These are phyloP conservation scores for Pocillopora damicornis DNA, from an alignment of 64 coral and sea anemone genomes.

Conservation along the genomic window DNA sequence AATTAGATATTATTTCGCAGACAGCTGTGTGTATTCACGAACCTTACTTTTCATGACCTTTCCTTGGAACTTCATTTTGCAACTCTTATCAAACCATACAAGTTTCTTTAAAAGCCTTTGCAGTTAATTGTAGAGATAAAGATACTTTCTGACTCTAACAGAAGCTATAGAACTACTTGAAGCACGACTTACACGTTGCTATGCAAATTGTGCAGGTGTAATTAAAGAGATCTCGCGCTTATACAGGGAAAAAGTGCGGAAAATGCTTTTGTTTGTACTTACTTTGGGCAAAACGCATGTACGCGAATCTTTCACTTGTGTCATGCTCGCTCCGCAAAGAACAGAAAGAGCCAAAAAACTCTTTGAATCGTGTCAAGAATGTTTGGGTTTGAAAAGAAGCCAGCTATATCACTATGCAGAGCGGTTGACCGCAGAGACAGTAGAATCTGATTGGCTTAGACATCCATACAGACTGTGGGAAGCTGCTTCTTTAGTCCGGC, in stretches of 20 bases:
- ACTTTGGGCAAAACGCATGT: neutral
- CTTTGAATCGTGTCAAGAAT: neutral
- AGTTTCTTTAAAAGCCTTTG: neutral
- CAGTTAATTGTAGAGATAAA: neutral
- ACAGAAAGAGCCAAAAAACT: neutral
- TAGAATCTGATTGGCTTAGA: neutral
- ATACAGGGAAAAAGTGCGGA: neutral
- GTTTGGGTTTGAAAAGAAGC: neutral
- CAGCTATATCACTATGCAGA: neutral
- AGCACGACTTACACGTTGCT: neutral
- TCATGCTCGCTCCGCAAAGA: neutral
- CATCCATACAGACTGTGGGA: neutral
- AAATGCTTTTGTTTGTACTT: neutral
- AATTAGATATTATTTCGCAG: neutral
- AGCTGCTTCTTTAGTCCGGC: neutral
- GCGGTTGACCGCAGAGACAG: neutral
- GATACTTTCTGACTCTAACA: neutral
- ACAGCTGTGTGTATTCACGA: neutral
- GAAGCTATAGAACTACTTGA: neutral
- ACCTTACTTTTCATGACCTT: neutral
- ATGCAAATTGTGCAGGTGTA: neutral
- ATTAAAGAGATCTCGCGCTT: neutral
- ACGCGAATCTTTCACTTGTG: neutral
- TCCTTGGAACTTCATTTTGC: neutral
- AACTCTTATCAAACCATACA: neutral